Conservation (phyloP, 2,113 vertebrate species). For the Tylochromis polylepis region DNA sequence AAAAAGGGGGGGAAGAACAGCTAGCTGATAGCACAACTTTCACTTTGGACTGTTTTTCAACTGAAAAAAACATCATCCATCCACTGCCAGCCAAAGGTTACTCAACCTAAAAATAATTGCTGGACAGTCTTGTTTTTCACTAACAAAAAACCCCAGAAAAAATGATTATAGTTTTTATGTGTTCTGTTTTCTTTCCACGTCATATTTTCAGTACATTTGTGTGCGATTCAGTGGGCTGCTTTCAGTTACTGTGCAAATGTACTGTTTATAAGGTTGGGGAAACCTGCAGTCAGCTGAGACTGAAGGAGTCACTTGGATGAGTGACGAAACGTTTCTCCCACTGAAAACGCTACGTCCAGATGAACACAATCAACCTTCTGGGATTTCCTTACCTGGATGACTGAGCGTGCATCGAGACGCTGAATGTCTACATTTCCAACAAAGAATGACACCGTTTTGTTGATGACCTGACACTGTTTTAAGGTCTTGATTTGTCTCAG, state of each 20-base stretch:
- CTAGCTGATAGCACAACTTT: rapidly evolving
- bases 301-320: no score
- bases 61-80: neutral
- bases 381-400: no score
- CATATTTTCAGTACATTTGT: no score
- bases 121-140: neutral
- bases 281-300: no score
- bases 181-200: neutral
- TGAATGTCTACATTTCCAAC: rapidly evolving
- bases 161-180: no score
- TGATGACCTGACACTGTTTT: neutral
- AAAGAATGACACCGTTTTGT: neutral
- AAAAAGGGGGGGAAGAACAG: neutral
- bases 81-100: neutral
- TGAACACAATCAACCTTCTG: no score
- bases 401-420: no score
- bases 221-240: no score
- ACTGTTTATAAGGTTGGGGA: no score
- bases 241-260: no score
- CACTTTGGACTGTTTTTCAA: neutral
- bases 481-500: rapidly evolving
- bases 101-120: neutral
- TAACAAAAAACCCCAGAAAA: neutral
- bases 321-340: no score
- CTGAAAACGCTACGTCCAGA: no score